Evolutionary conservation across 2,113 vertebrate species (phyloP).

Genomic region (Lates calcarifer): DNA sequence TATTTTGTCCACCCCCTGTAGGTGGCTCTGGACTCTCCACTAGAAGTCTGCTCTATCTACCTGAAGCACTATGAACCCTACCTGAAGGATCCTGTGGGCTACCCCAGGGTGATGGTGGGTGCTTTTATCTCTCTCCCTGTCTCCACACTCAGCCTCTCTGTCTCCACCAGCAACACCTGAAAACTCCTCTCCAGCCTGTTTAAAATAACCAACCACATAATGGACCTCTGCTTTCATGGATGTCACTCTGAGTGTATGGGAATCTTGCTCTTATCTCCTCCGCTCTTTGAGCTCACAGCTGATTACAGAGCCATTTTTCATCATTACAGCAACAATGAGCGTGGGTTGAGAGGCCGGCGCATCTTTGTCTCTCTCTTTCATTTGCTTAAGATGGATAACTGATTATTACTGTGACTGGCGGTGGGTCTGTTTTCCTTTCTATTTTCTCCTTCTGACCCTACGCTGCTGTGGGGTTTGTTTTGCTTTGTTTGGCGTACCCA

Average conservation of each 20-base stretch:
- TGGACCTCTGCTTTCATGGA: conserved; percentile 46
- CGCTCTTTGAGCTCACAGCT: conserved; percentile 42
- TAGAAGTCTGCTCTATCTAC: conserved; percentile 88
- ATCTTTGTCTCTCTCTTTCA: conserved; percentile 61
- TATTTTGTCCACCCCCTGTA: conserved; percentile 61
- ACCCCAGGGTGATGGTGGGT: conserved; percentile 91
- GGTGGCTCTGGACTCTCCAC: conserved; percentile 90
- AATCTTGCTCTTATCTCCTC: conserved; percentile 55
- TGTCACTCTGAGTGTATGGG: conserved; percentile 41
- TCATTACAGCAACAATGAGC: conserved; percentile 68
- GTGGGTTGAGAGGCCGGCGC: conserved; percentile 35
- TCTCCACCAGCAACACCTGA: conserved; percentile 26
- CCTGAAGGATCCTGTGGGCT: conserved; percentile 91
- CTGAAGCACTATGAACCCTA: conserved; percentile 91
- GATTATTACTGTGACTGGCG: conserved; percentile 41
- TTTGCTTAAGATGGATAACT: conserved; percentile 64
- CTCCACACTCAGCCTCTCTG: neutral
- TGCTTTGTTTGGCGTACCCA: conserved; percentile 62
- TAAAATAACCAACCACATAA: conserved; percentile 55
- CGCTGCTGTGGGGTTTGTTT: conserved; percentile 40
- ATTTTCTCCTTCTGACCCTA: conserved; percentile 47
- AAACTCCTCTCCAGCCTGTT: conserved; percentile 35
- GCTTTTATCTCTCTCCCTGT: neutral
- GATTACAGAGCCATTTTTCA: conserved; percentile 71
- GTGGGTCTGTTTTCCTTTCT: conserved; percentile 16